Percentiles rank a stretch among this genome's conserved stretches.
phyloP scores from a whole-genome alignment of 2,888 invertebrate genomes.

The Rhyacophila evoluta region DNA sequence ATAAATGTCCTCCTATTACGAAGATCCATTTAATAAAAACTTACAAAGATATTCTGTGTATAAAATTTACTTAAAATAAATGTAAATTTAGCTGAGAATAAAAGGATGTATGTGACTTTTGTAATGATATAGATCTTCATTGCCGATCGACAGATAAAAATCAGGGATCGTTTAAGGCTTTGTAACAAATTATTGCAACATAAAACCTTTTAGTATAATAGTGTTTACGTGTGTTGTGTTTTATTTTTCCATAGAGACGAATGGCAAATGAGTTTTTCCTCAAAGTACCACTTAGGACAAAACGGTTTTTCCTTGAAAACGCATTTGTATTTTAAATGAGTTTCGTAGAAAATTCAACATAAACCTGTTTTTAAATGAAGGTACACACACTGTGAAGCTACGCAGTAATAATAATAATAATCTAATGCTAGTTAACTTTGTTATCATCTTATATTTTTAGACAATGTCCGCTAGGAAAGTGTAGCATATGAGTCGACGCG shows the following conservation, averaged over 20 bases:
- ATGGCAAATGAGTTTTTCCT: constrained; percentile 24
- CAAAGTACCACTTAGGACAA: background rate
- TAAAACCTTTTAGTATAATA: background rate
- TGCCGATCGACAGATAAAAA: background rate
- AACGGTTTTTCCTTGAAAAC: constrained; percentile 18
- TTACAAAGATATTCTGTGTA: no score
- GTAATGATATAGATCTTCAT: background rate
- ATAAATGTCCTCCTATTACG: no score
- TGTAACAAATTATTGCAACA: background rate
- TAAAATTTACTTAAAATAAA: no score
- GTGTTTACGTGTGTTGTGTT: constrained; percentile 1
- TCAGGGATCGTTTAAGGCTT: background rate
- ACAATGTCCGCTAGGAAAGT: no score
- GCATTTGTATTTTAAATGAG: constrained; percentile 4
- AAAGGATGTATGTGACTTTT: no score
- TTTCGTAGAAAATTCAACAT: background rate
- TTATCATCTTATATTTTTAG: no score
- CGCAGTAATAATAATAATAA: no score
- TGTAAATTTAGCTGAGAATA: no score
- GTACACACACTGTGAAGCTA: no score
- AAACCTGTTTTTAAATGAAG: background rate
- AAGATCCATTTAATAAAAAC: no score
- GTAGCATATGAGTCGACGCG: no score
- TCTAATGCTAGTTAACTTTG: no score
- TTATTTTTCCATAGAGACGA: background rate